Base-by-base conservation (phyloP, 1,140 invertebrate species). In the Eumeta japonica region DNA sequence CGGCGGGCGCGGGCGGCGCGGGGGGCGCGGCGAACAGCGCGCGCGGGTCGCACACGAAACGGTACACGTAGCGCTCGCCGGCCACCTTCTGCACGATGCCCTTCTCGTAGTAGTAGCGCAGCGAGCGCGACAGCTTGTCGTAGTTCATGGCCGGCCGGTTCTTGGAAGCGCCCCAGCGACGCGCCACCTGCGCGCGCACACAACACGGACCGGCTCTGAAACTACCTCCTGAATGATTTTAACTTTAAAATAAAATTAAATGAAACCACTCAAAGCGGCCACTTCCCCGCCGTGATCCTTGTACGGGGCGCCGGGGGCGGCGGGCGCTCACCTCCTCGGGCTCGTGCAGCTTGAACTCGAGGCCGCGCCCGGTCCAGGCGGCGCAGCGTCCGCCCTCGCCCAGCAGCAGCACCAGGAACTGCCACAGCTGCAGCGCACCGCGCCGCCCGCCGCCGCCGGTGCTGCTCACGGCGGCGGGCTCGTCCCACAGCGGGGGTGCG, bases 11-110 rank as follows among this genome's bases (percentile, higher is more conserved):
- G n/a, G 49, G 43, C 2, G 62, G 54, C 2, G 49, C 40, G 16
- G 40, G 11, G 10, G 44, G 35, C 17, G 43, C 27, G n/a, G n/a
- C n/a, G 73, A 94, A 94, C 0, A 95, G 76, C 0, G 91, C 90
- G 49, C 95, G 92, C 1, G 92, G 92, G 68, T 94, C 92, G 71
- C 92, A 96, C 0, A 96, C 92, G 61, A 96, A 97, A 66, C 94
- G 93, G 73, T 97, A 97, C 9, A 97, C 93, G 74, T 96, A 96
- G 45, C 93, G 81, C 65, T 97, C 92, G 1, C 94, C 91, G 35
- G 93, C 91, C 0, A 97, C 94, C 76, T 98, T 98, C 62, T 96
- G 93, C 89, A 98, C 97, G 59, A 98, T 98, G 14, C 93, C 93
- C 67, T 97, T 97, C 68, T 97, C 93, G 62, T 97, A 97, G 57